These are phyloP conservation scores for Criorhina ranunculi DNA, from an alignment of 2,888 invertebrate species.

Conservation along the genomic window DNA sequence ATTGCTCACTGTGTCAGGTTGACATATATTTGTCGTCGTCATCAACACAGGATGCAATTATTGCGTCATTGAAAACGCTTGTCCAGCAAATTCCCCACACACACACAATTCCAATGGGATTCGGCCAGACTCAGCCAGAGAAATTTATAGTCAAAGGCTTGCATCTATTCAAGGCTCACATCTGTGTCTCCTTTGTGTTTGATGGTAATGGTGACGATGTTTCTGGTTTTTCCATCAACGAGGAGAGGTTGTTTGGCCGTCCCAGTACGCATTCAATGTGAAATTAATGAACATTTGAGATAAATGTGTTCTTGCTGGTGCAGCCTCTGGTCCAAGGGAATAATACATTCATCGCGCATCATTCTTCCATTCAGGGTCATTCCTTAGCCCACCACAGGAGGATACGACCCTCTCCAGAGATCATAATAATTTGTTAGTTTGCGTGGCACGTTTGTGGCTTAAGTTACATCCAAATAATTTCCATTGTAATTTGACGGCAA, in stretches of 20 bases:
- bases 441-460: constrained; percentile 75
- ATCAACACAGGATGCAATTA: constrained; percentile 58
- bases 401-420: constrained; percentile 16
- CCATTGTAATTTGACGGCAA: constrained; percentile 73
- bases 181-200: not conserved
- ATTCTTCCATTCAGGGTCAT: constrained; percentile 16
- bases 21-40: constrained; percentile 52
- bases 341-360: constrained; percentile 51
- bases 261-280: constrained; percentile 20
- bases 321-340: constrained; percentile 14
- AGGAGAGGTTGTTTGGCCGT: not conserved
- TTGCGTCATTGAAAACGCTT: constrained; percentile 54
- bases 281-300: constrained; percentile 62
- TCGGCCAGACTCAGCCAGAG: constrained; percentile 10
- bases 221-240: not conserved
- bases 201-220: not conserved
- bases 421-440: constrained; percentile 75
- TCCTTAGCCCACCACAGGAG: not conserved
- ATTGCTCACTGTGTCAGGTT: constrained; percentile 33
- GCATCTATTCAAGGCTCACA: constrained; percentile 6
- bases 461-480: constrained; percentile 73
- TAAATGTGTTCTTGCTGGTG: not conserved
- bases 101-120: constrained; percentile 24
- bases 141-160: constrained; percentile 52
- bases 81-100: constrained; percentile 14